phyloP scores from a whole-genome alignment of 2,888 invertebrate genomes.

The Steromphala cineraria region DNA sequence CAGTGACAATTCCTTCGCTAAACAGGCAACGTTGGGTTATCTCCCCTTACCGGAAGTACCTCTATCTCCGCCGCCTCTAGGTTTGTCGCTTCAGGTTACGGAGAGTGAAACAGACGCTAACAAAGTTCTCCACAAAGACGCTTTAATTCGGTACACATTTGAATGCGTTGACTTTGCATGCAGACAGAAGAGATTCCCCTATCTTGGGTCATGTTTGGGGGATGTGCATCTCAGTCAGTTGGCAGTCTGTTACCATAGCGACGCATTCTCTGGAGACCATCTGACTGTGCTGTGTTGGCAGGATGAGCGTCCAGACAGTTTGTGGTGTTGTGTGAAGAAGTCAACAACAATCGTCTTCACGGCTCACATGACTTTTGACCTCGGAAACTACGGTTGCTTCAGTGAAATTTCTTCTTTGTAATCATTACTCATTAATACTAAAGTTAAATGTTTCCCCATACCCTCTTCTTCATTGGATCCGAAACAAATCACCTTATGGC shows the following conservation, averaged over 20 bases:
- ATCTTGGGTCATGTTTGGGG: not conserved
- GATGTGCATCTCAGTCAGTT: not conserved
- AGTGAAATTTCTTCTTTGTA: not conserved
- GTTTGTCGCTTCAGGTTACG: not conserved
- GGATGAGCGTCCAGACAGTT: not conserved
- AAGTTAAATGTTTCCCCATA: too few relatives aligned
- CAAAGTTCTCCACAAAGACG: not conserved
- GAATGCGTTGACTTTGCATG: not conserved
- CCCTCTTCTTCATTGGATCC: too few relatives aligned
- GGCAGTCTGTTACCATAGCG: not conserved
- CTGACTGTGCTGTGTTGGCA: not conserved
- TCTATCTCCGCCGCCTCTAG: not conserved
- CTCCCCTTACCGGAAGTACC: not conserved
- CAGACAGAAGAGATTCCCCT: not conserved
- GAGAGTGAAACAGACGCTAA: not conserved
- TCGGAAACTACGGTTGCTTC: not conserved
- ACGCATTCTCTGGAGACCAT: not conserved
- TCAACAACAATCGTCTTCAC: not conserved
- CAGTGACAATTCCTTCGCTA: not conserved
- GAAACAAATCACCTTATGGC: too few relatives aligned
- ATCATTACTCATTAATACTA: too few relatives aligned
- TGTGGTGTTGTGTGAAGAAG: not conserved
- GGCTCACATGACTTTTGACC: not conserved
- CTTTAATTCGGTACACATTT: not conserved
- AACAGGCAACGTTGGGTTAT: not conserved